phyloP scores from a whole-genome alignment of 2,113 vertebrate species.

The Megaleporinus macrocephalus region DNA sequence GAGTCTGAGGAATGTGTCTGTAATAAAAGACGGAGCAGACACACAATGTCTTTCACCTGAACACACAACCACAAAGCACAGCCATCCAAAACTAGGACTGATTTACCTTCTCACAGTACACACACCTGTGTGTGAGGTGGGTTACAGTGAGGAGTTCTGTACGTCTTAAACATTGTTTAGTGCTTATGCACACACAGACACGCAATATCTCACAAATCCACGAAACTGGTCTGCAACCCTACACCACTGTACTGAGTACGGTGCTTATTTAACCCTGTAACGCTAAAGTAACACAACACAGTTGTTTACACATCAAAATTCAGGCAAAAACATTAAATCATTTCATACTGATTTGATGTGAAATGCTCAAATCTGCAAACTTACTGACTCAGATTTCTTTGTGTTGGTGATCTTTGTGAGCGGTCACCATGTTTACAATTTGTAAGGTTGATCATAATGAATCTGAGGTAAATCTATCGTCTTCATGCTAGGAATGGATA shows the following conservation, averaged over 20 bases:
- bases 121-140: background rate
- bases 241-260: background rate
- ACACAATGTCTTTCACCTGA: constrained; percentile 4
- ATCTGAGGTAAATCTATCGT: too few relatives aligned
- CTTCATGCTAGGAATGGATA: too few relatives aligned
- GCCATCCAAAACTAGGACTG: background rate
- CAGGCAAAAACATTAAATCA: too few relatives aligned
- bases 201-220: background rate
- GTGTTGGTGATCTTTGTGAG: too few relatives aligned
- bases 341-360: too few relatives aligned
- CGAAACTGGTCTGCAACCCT: constrained; percentile 5
- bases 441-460: too few relatives aligned
- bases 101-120: background rate
- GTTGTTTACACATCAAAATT: too few relatives aligned
- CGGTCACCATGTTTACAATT: too few relatives aligned
- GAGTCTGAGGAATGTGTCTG: background rate
- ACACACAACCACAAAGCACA: background rate
- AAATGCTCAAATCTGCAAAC: too few relatives aligned
- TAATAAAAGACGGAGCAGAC: background rate
- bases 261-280: background rate
- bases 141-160: background rate
- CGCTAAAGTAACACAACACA: too few relatives aligned
- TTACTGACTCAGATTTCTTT: too few relatives aligned
- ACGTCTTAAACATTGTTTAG: background rate
- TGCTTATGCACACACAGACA: background rate